Evolutionary conservation across 1,140 invertebrate species (phyloP), one percentile per base, ranked within the genome.

Genomic region (Diachasma alloeum): DNA sequence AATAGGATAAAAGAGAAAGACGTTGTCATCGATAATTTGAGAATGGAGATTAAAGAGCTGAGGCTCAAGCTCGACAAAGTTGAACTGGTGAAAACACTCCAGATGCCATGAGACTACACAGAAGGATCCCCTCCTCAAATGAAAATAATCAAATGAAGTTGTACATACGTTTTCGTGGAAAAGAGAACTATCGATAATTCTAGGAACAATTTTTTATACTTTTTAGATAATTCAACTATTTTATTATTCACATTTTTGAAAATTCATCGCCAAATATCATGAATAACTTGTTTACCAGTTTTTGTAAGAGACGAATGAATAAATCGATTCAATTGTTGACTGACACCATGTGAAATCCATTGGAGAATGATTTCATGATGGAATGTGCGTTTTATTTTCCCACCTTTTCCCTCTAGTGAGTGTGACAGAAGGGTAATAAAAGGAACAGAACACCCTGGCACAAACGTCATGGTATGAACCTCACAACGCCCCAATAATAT

Each of bases 1-100:
- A 44, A 81, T 31, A 80, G 80, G 44, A 84, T 81, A 70, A 53
- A 59, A 22, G 73, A 76, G 39, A 74, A 77, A 56, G 68, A 79
- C 10, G 56, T 48, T 48, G 36, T 66, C 19, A 81, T 76, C 77
- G 53, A 53, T 56, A 74, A 78, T 69, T 59, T 63, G 44, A 70
- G 63, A 70, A 72, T 74, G 8, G 66, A 81, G 68, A 79, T 78
- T 19, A 19, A 82, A 24, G n/a, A 77, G 10, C 24, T 84, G 13
- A 17, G 75, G 72, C 44, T 80, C 10, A 72, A 75, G 26, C 79
- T 86, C 68, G 63, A 42, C 2, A 26, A 80, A 63, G 44, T 84
- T 56, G 72, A 83, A 17, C 53, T 6, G 48, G 66, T 81, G 17
- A 59, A 11, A 22, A 74, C 56, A 71, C 9, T 66, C 44, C 53